phyloP scores from a whole-genome alignment of 2,113 vertebrate species.

The Oncorhynchus kisutch region DNA sequence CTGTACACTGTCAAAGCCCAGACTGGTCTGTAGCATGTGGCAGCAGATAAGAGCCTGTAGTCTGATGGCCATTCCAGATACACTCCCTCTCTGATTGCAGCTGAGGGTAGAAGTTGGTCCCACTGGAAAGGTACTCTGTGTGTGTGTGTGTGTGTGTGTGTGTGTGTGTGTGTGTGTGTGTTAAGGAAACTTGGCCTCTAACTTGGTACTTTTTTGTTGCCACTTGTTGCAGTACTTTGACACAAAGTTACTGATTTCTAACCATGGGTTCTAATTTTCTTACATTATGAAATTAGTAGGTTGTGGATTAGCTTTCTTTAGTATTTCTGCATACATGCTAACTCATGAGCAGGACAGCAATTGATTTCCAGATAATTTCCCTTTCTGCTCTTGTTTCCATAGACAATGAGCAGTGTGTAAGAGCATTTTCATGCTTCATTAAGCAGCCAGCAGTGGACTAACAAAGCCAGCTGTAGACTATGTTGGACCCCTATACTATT shows the following conservation, averaged over 20 bases:
- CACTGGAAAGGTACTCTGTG: too few species aligned
- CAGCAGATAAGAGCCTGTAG: slow-evolving; percentile 39
- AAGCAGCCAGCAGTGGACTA: slow-evolving; percentile 41
- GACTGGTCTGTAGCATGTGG: not conserved
- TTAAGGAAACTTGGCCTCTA: too few species aligned
- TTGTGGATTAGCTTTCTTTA: slow-evolving; percentile 26
- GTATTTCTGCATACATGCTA: slow-evolving; percentile 11
- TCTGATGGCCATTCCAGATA: slow-evolving; percentile 39
- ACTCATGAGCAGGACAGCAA: slow-evolving; percentile 56
- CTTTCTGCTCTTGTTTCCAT: slow-evolving; percentile 50
- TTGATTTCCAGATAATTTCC: slow-evolving; percentile 58
- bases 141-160: too few species aligned
- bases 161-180: too few species aligned
- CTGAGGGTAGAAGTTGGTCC: too few species aligned
- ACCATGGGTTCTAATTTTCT: not conserved
- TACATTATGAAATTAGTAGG: not conserved
- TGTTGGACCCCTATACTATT: slow-evolving; percentile 18
- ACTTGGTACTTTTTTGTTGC: too few species aligned
- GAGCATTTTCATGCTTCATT: slow-evolving; percentile 58
- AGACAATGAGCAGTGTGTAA: slow-evolving; percentile 66
- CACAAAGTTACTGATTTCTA: too few species aligned
- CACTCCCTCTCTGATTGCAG: not conserved
- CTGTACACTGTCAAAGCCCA: slow-evolving; percentile 9
- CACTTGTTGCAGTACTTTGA: too few species aligned
- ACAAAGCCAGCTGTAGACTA: slow-evolving; percentile 32